These are phyloP conservation scores for Glyphotaelius pellucidus DNA, from an alignment of 2,888 invertebrate species.

Conservation along the genomic window DNA sequence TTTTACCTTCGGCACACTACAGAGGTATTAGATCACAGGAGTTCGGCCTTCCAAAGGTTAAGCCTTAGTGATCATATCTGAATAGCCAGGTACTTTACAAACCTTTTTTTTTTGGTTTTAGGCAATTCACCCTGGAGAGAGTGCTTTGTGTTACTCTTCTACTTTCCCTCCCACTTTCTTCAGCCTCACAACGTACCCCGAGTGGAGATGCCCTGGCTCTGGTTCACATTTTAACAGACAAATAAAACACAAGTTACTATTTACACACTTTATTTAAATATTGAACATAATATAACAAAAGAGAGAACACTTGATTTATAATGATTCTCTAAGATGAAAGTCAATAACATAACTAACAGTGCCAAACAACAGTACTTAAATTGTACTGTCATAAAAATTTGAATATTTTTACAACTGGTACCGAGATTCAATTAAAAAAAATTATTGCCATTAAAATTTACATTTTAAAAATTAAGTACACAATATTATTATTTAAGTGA, in stretches of 20 bases:
- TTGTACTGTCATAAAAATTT: constrained; percentile 47
- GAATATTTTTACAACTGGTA: constrained; percentile 49
- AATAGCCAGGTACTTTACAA: no score
- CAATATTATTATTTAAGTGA: constrained; percentile 46
- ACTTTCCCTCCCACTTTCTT: not conserved
- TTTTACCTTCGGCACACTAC: no score
- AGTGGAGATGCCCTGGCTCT: not conserved
- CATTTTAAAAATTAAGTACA: constrained; percentile 26
- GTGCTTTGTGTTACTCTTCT: no score
- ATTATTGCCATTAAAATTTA: constrained; percentile 63
- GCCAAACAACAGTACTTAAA: constrained; percentile 45
- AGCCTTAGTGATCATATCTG: no score
- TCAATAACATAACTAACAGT: constrained; percentile 56
- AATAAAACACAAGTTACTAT: constrained; percentile 68
- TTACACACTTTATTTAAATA: constrained; percentile 79
- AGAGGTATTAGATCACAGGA: no score
- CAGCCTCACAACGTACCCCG: not conserved
- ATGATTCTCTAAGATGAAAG: constrained; percentile 44
- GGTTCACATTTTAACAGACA: not conserved
- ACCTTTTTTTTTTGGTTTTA: no score
- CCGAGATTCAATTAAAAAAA: constrained; percentile 54
- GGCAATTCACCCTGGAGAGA: no score
- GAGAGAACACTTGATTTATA: constrained; percentile 52
- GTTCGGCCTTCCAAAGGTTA: no score
- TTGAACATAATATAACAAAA: constrained; percentile 64